These are phyloP conservation scores for Hartigia nigra DNA, from an alignment of 2,888 invertebrate species.

Conservation along the genomic window DNA sequence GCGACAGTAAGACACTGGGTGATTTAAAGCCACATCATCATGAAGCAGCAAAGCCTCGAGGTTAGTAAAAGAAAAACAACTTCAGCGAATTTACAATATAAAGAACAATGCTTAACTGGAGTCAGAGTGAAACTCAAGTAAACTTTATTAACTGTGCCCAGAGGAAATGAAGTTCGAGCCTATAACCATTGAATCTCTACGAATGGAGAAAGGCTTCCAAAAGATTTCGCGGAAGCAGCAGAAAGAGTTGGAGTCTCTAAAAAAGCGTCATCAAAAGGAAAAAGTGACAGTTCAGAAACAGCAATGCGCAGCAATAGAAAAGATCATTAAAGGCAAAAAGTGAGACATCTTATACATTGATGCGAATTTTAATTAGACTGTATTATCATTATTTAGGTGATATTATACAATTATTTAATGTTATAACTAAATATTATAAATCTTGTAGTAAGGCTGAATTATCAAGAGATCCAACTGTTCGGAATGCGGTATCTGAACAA, in stretches of 20 bases:
- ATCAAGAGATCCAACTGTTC: slow-evolving; percentile 80
- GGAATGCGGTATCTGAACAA: slow-evolving; percentile 90
- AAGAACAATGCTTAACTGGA: neutral
- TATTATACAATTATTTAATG: neutral
- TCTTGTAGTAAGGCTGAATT: slow-evolving; percentile 80
- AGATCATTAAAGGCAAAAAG: slow-evolving; percentile 94
- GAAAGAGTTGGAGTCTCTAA: slow-evolving; percentile 92
- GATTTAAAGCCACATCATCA: slow-evolving; percentile 53
- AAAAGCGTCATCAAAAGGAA: slow-evolving; percentile 94
- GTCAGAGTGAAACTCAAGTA: neutral
- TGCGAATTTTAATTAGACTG: neutral
- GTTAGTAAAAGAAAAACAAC: slow-evolving; percentile 31
- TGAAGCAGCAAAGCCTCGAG: slow-evolving; percentile 57
- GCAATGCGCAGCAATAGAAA: slow-evolving; percentile 92
- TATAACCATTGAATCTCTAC: slow-evolving; percentile 87
- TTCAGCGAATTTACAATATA: neutral
- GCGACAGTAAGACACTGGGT: slow-evolving; percentile 66
- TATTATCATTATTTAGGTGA: neutral
- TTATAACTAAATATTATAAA: neutral
- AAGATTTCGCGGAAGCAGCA: slow-evolving; percentile 96
- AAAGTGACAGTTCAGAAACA: slow-evolving; percentile 89
- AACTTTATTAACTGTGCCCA: slow-evolving; percentile 21
- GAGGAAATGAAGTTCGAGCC: slow-evolving; percentile 83
- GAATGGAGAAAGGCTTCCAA: slow-evolving; percentile 89
- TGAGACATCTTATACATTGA: slow-evolving; percentile 62